Base-by-base conservation (phyloP, 2,888 invertebrate species). In the Bhutanitis thaidina region DNA sequence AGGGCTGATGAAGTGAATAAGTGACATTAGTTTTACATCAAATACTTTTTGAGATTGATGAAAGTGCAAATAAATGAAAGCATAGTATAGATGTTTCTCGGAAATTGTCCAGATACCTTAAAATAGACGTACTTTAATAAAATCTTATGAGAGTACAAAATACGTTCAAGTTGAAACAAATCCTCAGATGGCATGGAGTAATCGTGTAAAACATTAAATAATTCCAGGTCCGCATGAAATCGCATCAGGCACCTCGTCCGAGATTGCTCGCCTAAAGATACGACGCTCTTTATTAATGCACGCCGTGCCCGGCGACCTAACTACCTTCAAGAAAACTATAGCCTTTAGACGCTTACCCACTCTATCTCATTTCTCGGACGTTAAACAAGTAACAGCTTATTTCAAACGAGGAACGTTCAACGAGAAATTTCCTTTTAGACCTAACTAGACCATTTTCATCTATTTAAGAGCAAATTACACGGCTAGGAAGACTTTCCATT, bases 351-450 rank as follows among this genome's bases (percentile, higher is more conserved):
- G 70, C 62, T 64, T 62, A 62, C 59, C 56, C 65, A 65, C 57
- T 56, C 62, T 57, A 66, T 56, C 71, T 70, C 74, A 74, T 80
- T 80, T 77, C 70, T 67, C 59, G 64, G 56, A 70, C 72, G 71
- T 74, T 80, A 79, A 80, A 77, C 80, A 76, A 77, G 74, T 71
- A 75, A 75, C 75, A 72, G 73, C 80, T 80, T 81, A 80, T 78
- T 72, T 61, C 74, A 64, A 63, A 64, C 66, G 61, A 67, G 67
- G 74, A 75, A 13, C 34, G 39, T 75, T 74, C 65, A 63, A 60
- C 57, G 60, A 65, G 71, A 70, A 78, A 76, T 74, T 73, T 67
- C 70, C 69, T 75, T 73, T 77, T 65, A 65, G 64, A 67, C 67
- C 64, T 66, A 71, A 71, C 71, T 71, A 68, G 67, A 75, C 72